Evolutionary conservation across 2,113 vertebrate genomes (phyloP), one percentile per base, ranked within the genome.

Genomic region (Uropsilus gracilis): DNA sequence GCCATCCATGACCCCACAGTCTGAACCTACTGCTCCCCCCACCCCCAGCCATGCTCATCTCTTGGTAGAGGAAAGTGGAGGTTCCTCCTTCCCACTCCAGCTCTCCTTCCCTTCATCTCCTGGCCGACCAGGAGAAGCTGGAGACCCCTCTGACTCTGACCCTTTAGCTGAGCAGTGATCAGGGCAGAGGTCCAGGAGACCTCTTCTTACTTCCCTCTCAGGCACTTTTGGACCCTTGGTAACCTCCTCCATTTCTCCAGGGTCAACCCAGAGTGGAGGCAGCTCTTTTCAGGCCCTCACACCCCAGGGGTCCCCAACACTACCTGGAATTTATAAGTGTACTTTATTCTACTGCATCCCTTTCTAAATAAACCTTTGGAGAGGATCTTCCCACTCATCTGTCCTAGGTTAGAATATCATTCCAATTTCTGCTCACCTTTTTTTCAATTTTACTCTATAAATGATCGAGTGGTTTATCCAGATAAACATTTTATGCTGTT

Each of bases 391-490:
- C 28, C 63, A 42, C 14, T 82, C 59, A 44, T 89, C 14, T n/a
- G n/a, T n/a, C n/a, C n/a, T 30, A 77, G 8, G 77, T 82, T 76
- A 77, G 8, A 84, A 57, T 24, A 20, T 77, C 11, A 39, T 88
- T 94, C 34, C 11, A 55, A 37, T 91, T 69, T 50, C 66, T 91
- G 14, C 22, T 94, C n/a, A 83, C 66, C 5, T 53, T 90, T 90
- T 90, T 72, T 55, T 90, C n/a, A 86, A 5, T 59, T 64, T 92
- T 72, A 53, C n/a, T 46, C 18, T 89, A 64, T 39, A 88, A 91
- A 64, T 46, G 24, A 9, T 46, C 46, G 39, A 82, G 61, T 69
- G 6, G 83, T 73, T 88, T 92, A 44, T 10, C 28, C 22, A 71
- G 55, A 87, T 88, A 68, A 57, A 46, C 14, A 90, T 12, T 59